Conservation (phyloP, 2,888 invertebrate genomes). For the Rapana venosa region DNA sequence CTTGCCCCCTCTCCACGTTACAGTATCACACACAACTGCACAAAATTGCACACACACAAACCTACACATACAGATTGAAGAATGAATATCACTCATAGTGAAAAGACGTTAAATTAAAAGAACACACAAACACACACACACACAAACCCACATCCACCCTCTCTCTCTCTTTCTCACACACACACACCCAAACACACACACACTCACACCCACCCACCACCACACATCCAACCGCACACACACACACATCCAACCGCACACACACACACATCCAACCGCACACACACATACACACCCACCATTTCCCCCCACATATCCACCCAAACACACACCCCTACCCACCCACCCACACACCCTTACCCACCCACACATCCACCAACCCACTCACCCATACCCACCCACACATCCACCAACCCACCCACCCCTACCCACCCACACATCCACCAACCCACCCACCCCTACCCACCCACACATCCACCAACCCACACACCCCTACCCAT, state of each 20-base stretch:
- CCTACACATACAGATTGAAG: no score
- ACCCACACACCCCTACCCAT: background rate
- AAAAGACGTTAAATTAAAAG: no score
- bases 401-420: constrained; percentile 52
- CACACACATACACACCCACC: background rate
- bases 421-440: background rate
- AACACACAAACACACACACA: no score
- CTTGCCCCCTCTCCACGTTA: no score
- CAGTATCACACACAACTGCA: background rate
- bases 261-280: background rate
- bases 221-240: background rate
- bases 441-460: background rate
- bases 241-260: background rate
- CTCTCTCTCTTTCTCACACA: no score
- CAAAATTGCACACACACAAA: no score
- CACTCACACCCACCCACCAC: background rate
- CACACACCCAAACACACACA: background rate
- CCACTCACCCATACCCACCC: constrained; percentile 64
- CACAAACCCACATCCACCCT: no score
- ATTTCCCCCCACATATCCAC: no score
- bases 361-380: no score
- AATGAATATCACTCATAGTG: no score
- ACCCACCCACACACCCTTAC: no score
- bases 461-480: background rate
- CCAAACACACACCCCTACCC: no score